These are phyloP conservation scores for Metopia argyrocephala DNA, from an alignment of 2,888 invertebrate genomes.

Conservation along the genomic window DNA sequence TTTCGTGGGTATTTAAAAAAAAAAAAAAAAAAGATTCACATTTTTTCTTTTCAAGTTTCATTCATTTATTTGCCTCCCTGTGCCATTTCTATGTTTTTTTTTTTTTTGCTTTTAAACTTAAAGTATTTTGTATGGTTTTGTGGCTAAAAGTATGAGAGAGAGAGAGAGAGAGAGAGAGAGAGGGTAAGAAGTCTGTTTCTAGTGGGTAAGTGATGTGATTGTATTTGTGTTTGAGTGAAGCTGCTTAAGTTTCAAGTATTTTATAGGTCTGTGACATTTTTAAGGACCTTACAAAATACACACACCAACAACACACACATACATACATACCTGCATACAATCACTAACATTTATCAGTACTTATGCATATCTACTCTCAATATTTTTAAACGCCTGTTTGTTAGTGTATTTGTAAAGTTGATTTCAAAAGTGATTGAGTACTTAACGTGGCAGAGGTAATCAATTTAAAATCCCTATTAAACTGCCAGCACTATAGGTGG, in stretches of 20 bases:
- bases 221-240: constrained; percentile 57
- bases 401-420: constrained; percentile 33
- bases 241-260: constrained; percentile 64
- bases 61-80: constrained; percentile 48
- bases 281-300: constrained; percentile 54
- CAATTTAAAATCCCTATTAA: constrained; percentile 64
- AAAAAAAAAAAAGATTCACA: constrained; percentile 41
- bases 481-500: constrained; percentile 17
- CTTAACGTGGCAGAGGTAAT: constrained; percentile 65
- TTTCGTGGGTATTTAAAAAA: constrained; percentile 62
- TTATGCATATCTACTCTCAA: not conserved
- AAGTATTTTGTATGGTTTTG: constrained; percentile 49
- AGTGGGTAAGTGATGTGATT: constrained; percentile 66
- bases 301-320: constrained; percentile 25
- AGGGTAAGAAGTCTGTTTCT: constrained; percentile 21
- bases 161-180: not conserved
- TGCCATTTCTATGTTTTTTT: not conserved
- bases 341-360: constrained; percentile 26
- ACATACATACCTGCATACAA: constrained; percentile 4
- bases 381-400: constrained; percentile 16
- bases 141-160: constrained; percentile 5
- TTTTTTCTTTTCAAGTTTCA: constrained; percentile 23
- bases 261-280: constrained; percentile 65
- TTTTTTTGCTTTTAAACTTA: constrained; percentile 31
- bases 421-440: constrained; percentile 64